Base-by-base conservation (phyloP, 2,888 invertebrate genomes). In the Atrina japonica region DNA sequence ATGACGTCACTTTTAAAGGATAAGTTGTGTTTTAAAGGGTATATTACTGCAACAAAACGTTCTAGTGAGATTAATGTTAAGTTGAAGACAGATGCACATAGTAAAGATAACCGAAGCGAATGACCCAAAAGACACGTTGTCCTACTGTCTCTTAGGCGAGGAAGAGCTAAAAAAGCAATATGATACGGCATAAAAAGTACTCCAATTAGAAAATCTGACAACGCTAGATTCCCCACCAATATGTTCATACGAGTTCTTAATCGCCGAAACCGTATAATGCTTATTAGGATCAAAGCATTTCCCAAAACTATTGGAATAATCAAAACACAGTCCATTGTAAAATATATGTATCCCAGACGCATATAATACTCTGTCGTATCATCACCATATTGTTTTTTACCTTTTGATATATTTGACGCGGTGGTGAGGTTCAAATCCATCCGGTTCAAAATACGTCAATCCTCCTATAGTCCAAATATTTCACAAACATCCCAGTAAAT, bases 171-270 rank as follows among this genome's bases (percentile, higher is more conserved):
- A 16, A 72, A 67, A 9, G 21, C 41, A 5, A 67, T 41, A 52
- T 72, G 66, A 35, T 58, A 66, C 7, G 71, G 71, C 30, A 72
- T 66, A 14, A 66, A 35, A 2, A 72, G 41, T 0, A 59, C 6
- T 1, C 71, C 71, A 7, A 72, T 43, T 1, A 72, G 43, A 1
- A 72, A 49, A 25, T 72, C 71, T 27, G 71, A 72, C 0, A 64
- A 49, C 14, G 71, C 71, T 25, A 72, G 55, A 29, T 72, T 72
- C n/a, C 63, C 71, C 11, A 72, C 58, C 21, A 72, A 47, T 7
- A 63, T 56, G 25, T 71, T 49, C 9, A 63, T 58, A 7, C 67
- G 25, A 29, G 50, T 58, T 45, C 71, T 35, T 11, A 72, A 50
- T 7, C 67, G 58, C 30, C 27, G 41, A 40, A 67, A 72, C n/a